Evolutionary conservation across 1,140 invertebrate genomes (phyloP).

Genomic region (Apis florea): DNA sequence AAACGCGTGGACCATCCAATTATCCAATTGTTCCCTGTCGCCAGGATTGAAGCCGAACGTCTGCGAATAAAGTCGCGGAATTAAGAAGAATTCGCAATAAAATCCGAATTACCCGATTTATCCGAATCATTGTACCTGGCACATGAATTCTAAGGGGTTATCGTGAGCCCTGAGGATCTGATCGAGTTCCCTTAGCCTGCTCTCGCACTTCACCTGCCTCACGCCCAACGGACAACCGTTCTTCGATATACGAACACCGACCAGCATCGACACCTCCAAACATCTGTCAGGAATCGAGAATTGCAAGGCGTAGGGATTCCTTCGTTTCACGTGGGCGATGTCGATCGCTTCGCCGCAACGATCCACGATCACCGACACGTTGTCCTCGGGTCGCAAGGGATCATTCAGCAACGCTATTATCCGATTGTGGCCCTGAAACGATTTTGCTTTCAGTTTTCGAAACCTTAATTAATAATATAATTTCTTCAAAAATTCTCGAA

Average conservation of each 20-base stretch:
- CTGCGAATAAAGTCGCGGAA: constrained; percentile 71
- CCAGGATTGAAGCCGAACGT: constrained; percentile 89
- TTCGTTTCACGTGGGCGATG: constrained; percentile 86
- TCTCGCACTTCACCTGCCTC: constrained; percentile 92
- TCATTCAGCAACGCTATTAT: constrained; percentile 90
- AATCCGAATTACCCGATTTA: not conserved
- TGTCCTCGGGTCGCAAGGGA: constrained; percentile 87
- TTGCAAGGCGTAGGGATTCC: constrained; percentile 91
- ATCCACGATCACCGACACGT: constrained; percentile 87
- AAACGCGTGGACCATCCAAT: constrained; percentile 89
- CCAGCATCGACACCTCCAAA: constrained; percentile 90
- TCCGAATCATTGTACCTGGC: constrained; percentile 84
- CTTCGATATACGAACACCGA: constrained; percentile 88
- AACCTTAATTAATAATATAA: no score
- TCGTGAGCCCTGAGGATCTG: constrained; percentile 88
- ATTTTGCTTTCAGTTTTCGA: not conserved
- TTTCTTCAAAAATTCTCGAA: no score
- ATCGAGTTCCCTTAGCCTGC: constrained; percentile 89
- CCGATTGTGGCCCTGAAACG: constrained; percentile 87
- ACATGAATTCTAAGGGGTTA: constrained; percentile 92
- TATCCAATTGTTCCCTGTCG: constrained; percentile 89
- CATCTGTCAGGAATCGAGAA: constrained; percentile 89
- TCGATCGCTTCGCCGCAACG: constrained; percentile 89
- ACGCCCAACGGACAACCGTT: constrained; percentile 89
- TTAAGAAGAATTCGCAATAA: not conserved